phyloP scores from a whole-genome alignment of 2,888 invertebrate genomes.

The Liopterus haemorrhoidalis region DNA sequence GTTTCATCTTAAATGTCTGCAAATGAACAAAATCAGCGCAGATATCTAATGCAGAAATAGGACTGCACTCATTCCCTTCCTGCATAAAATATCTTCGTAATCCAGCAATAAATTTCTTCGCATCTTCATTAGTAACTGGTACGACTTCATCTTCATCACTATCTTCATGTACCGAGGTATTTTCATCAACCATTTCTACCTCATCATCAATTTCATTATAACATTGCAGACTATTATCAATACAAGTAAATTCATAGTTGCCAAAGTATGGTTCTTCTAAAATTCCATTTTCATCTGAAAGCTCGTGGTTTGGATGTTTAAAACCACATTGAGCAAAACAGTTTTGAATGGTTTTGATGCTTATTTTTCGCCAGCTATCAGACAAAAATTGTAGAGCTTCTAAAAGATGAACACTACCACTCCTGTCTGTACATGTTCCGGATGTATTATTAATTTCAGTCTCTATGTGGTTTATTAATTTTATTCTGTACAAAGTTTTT shows the following conservation, averaged over 20 bases:
- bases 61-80: slow-evolving; percentile 24
- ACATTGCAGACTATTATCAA: slow-evolving; percentile 22
- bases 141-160: slow-evolving; percentile 13
- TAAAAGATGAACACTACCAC: slow-evolving; percentile 10
- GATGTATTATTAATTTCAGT: slow-evolving; percentile 20
- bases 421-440: slow-evolving; percentile 15
- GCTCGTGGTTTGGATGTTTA: slow-evolving; percentile 15
- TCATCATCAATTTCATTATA: slow-evolving; percentile 18
- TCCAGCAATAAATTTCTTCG: slow-evolving; percentile 22
- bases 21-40: slow-evolving; percentile 27
- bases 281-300: slow-evolving; percentile 13
- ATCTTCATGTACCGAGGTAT: slow-evolving; percentile 18
- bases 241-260: slow-evolving; percentile 18
- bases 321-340: slow-evolving; percentile 25
- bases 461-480: slow-evolving; percentile 24
- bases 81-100: slow-evolving; percentile 27
- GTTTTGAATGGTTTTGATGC: slow-evolving; percentile 19
- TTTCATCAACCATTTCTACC: slow-evolving; percentile 21
- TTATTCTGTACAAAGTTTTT: slow-evolving; percentile 23
- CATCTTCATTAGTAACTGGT: slow-evolving; percentile 24
- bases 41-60: slow-evolving; percentile 19
- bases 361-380: slow-evolving; percentile 25
- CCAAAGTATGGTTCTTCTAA: slow-evolving; percentile 12
- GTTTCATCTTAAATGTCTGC: slow-evolving; percentile 4
- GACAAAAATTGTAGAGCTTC: slow-evolving; percentile 23